These are phyloP conservation scores for Meleagris gallopavo DNA, from an alignment of 2,113 vertebrate species.

Conservation along the genomic window DNA sequence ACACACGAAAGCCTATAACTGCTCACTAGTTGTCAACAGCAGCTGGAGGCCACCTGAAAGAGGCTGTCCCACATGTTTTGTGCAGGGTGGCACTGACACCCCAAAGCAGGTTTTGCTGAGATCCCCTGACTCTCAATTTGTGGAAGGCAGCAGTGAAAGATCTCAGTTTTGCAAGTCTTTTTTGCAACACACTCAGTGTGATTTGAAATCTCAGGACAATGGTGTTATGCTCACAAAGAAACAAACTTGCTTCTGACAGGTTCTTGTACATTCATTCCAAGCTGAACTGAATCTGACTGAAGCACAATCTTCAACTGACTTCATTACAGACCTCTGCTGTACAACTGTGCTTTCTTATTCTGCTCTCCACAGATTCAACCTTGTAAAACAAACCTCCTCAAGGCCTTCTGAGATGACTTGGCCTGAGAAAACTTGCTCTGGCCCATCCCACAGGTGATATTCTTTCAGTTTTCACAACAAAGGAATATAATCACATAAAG, in stretches of 20 bases:
- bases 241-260: no score
- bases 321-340: neutral
- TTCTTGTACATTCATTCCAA: neutral
- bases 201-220: neutral
- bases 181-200: neutral
- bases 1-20: slow-evolving; percentile 33
- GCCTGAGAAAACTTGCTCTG: neutral
- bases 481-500: neutral
- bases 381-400: neutral
- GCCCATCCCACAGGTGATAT: neutral
- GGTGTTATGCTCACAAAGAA: no score
- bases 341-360: neutral
- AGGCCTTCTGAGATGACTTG: neutral
- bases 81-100: neutral
- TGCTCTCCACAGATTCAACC: neutral
- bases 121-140: neutral
- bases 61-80: neutral
- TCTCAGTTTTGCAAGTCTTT: neutral
- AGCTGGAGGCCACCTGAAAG: neutral
- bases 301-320: neutral
- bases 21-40: neutral
- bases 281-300: neutral
- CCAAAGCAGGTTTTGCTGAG: neutral
- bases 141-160: neutral
- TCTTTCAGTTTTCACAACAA: neutral